Percentiles rank a stretch among this genome's conserved stretches.
Conservation (phyloP, 2,797 vertebrate species). For the Sorex maritimensis region DNA sequence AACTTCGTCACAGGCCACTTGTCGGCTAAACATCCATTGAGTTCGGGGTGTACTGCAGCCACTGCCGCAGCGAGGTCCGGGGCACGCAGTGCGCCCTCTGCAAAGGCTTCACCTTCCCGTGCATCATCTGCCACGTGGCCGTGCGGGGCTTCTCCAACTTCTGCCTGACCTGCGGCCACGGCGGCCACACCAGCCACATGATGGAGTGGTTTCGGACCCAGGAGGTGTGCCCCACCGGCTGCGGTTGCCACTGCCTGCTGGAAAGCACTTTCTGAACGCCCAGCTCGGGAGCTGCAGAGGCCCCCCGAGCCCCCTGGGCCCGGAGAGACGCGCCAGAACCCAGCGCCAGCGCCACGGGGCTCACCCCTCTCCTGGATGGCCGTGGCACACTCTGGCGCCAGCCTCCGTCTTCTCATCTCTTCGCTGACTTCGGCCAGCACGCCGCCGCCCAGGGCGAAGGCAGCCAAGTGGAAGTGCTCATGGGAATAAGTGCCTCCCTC, state of each 20-base stretch:
- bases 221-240: constrained; percentile 98
- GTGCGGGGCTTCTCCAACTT: constrained; percentile 98
- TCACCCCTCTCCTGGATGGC: neutral
- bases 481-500: constrained; percentile 22
- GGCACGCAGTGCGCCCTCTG: constrained; percentile 97
- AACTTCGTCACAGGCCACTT: neutral
- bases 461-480: constrained; percentile 42
- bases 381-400: accelerated
- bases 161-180: constrained; percentile 97
- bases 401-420: neutral
- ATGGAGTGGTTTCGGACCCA: constrained; percentile 99
- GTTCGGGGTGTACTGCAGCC: constrained; percentile 97
- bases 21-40: constrained; percentile 86
- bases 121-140: constrained; percentile 97
- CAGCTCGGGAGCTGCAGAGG: accelerated
- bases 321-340: neutral
- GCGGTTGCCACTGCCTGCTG: constrained; percentile 96
- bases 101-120: constrained; percentile 98
- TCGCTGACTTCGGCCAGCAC: constrained; percentile 66
- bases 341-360: accelerated
- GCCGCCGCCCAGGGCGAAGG: neutral
- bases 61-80: constrained; percentile 96
- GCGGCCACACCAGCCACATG: constrained; percentile 98
- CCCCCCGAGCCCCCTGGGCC: neutral
- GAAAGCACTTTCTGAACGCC: constrained; percentile 95